Evolutionary conservation across 2,888 invertebrate species (phyloP).

Genomic region (Deroplatys truncata): DNA sequence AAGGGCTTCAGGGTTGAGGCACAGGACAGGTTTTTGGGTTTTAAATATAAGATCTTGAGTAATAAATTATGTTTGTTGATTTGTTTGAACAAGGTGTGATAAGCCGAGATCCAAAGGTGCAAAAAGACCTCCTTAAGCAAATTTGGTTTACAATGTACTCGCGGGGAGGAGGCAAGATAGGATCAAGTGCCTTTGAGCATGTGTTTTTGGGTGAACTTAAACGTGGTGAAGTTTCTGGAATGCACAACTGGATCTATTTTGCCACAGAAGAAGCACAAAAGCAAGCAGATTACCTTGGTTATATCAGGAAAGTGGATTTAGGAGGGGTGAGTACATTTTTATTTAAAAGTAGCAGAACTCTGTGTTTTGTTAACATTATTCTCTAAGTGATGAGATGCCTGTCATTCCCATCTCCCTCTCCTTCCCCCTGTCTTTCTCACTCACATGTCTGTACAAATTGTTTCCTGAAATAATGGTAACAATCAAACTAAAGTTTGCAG

Average conservation of each 20-base stretch:
- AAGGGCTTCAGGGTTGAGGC: too few relatives aligned
- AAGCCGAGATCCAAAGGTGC: constrained; percentile 61
- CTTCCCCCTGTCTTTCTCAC: too few relatives aligned
- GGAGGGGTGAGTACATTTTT: constrained; percentile 58
- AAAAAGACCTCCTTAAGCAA: constrained; percentile 66
- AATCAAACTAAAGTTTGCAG: too few relatives aligned
- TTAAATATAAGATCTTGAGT: too few relatives aligned
- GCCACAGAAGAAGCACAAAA: constrained; percentile 68
- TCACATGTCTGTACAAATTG: too few relatives aligned
- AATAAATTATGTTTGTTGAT: not conserved
- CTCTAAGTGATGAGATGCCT: too few relatives aligned
- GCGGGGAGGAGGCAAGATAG: constrained; percentile 69
- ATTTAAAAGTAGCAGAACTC: not conserved
- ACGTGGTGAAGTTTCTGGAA: constrained; percentile 69
- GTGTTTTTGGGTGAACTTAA: constrained; percentile 86
- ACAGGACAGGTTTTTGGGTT: too few relatives aligned
- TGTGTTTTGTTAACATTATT: not conserved
- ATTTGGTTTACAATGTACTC: constrained; percentile 82
- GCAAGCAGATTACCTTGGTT: constrained; percentile 73
- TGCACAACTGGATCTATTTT: constrained; percentile 91
- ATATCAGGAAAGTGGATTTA: constrained; percentile 65
- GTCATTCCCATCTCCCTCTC: too few relatives aligned
- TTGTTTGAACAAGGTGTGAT: constrained; percentile 49
- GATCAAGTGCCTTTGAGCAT: constrained; percentile 91
- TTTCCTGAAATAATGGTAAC: too few relatives aligned